Base-by-base conservation (phyloP, 2,797 vertebrate genomes). In the Jordanella pulchra region DNA sequence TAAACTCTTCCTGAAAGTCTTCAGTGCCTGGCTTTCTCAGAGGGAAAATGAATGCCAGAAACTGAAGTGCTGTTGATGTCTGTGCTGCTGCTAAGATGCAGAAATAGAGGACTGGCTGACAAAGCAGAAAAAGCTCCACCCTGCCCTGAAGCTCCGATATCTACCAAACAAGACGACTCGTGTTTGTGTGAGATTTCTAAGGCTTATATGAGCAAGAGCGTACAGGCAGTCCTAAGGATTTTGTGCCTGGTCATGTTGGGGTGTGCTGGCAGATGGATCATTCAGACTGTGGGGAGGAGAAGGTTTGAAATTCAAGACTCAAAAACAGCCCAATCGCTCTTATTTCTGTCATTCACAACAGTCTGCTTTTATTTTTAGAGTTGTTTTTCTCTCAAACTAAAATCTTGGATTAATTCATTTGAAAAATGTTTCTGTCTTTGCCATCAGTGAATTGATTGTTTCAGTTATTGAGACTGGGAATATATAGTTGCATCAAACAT, bases 101-200 rank as follows among this genome's bases (percentile, higher is more conserved):
- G 78, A 90, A 82, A 83, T 84, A 82, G 86, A 86, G 71, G 85
- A 89, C 81, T 72, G 87, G 84, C 90, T 88, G 89, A 90, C 87
- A 82, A 77, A 71, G 88, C 87, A 89, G 77, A 81, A 79, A 13
- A 76, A 80, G 83, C 85, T 87, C 84, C 88, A 89, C 89, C 90
- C 87, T 86, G 82, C 72, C 66, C 75, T 78, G 61, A 79, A 75
- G 84, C 87, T 91, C 89, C 69, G 73, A 81, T 90, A 92, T 90
- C 88, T 86, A 75, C 70, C 51, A 21, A 73, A 72, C 71, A 28
- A 53, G 68, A 72, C 5, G 14, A 44, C 78, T 65, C 47, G 73
- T 73, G 77, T 81, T 67, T 77, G 65, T 78, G 25, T 60, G 80
- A 56, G 73, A 67, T 48, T 76, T 80, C 56, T 54, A 58, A 75